Evolutionary conservation across 2,113 vertebrate species (phyloP), one percentile per base, ranked within the genome.

Genomic region (Suncus etruscus): DNA sequence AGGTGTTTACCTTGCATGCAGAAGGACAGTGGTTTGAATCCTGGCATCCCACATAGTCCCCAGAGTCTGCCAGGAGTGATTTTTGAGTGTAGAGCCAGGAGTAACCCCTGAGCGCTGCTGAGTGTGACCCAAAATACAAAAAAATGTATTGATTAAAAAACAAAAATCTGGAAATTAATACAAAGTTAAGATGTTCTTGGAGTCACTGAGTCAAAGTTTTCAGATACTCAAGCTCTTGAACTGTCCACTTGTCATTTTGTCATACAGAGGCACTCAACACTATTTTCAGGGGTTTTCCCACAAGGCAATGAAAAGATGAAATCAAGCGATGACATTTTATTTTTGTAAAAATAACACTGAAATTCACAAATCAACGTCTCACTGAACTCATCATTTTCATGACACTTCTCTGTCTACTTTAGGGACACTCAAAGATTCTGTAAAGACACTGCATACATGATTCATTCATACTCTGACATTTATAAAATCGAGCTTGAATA

Each of bases 381-480:
- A 83, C 66, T 61, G 5, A 81, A 68, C 68, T 12, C 69, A 48
- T 32, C 6, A 24, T 70, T 83, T 84, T 14, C 29, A 78, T 73
- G 66, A 32, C 75, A 79, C 32, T 66, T 66, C 65, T 25, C 39
- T 22, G 51, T 89, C 0, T 89, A 72, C 73, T 91, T 90, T 77
- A 14, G 61, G 70, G 61, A 89, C 48, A 68, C 74, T 47, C 70
- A 63, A 8, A 50, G 76, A 88, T 96, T 94, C 80, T 68, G 65
- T 68, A 51, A 31, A 15, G 15, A 82, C 87, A 75, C 68, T 74
- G 39, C 91, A 95, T 83, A 4, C 74, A 91, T 68, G 83, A 94
- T 91, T 47, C 51, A 93, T 92, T 88, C 82, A 73, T 63, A 94
- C 85, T 89, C 66, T 86, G 92, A 85, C 94, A 85, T 91, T 92